These are phyloP conservation scores for Pyrocephalus nanus DNA, from an alignment of 2,797 vertebrate genomes.

Conservation along the genomic window DNA sequence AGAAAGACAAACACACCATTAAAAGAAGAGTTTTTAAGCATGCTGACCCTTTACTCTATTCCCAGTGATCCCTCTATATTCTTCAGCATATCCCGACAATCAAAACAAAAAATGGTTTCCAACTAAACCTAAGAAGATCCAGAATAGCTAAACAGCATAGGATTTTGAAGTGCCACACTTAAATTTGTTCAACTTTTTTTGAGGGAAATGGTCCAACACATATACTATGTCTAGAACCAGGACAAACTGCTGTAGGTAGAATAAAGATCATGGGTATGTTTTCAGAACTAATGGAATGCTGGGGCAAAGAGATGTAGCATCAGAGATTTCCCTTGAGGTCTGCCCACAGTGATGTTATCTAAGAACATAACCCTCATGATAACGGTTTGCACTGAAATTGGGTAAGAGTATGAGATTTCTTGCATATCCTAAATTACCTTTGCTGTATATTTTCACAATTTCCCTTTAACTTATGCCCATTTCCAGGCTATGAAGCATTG, in stretches of 20 bases:
- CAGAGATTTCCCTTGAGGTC: background rate
- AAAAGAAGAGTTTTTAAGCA: background rate
- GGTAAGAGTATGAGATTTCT: background rate
- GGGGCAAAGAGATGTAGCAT: background rate
- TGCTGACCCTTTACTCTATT: background rate
- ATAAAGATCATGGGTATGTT: background rate
- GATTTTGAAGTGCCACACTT: background rate
- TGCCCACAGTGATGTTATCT: background rate
- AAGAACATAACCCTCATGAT: background rate
- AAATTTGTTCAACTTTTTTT: background rate
- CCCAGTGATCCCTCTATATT: background rate
- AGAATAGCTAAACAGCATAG: background rate
- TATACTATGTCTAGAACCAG: background rate
- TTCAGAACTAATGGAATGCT: background rate
- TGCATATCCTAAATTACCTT: fast-evolving
- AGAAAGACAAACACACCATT: background rate
- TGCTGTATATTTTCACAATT: background rate
- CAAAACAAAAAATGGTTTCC: background rate
- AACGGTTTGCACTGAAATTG: background rate
- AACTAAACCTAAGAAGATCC: background rate
- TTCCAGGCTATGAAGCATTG: background rate
- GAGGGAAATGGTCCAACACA: background rate
- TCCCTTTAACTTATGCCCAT: background rate
- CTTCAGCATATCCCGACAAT: background rate
- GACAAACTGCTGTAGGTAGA: background rate